Evolutionary conservation across 2,797 vertebrate genomes (phyloP).

Genomic region (Argya squamiceps): DNA sequence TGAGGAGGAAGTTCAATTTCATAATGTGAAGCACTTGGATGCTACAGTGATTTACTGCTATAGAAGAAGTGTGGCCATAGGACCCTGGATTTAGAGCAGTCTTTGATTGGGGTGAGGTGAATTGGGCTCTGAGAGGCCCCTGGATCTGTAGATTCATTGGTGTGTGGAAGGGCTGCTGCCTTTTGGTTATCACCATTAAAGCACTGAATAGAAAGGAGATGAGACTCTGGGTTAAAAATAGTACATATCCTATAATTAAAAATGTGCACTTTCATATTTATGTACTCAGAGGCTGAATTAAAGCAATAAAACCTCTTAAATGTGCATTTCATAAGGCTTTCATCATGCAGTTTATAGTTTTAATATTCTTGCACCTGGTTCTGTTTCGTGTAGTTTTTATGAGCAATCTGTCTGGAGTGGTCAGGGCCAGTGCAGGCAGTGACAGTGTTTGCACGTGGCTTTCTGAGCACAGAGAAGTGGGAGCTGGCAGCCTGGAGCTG

Average conservation of each 20-base stretch:
- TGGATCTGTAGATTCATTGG: not conserved
- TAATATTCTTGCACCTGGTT: not conserved
- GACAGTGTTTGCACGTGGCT: not conserved
- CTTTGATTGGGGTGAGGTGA: not conserved
- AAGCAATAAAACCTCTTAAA: not conserved
- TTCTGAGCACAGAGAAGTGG: not conserved
- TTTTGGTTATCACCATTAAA: not conserved
- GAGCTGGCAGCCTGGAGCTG: not conserved
- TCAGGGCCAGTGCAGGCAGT: not conserved
- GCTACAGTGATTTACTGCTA: not conserved
- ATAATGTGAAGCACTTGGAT: not conserved
- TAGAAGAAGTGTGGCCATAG: accelerated
- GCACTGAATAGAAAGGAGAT: not conserved
- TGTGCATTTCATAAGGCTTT: not conserved
- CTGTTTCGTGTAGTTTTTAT: not conserved
- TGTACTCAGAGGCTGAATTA: not conserved
- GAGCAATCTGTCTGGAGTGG: not conserved
- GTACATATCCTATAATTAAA: not conserved
- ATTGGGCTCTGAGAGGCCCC: not conserved
- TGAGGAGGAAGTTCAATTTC: not conserved
- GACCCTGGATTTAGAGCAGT: not conserved
- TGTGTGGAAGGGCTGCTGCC: not conserved
- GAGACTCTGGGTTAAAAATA: not conserved
- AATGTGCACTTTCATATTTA: not conserved
- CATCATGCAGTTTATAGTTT: not conserved